Percentiles rank a stretch among this genome's conserved stretches.
Conservation (phyloP, 1,140 invertebrate species). For the Stegodyphus dumicola region DNA sequence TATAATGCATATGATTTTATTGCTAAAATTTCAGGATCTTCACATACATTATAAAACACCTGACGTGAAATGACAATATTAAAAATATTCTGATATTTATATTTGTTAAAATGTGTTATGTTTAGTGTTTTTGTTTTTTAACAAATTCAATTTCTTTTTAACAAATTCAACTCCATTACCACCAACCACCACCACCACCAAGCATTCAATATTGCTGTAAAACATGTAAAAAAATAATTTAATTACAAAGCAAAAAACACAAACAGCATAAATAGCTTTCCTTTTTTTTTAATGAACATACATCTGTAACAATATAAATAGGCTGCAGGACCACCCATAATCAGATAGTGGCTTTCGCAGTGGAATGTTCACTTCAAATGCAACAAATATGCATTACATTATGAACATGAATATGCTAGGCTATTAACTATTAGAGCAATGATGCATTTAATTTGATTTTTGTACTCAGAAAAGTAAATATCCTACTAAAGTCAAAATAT, state of each 20-base stretch:
- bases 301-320: constrained; percentile 55
- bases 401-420: constrained; percentile 9
- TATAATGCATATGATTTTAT: too few relatives aligned
- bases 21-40: too few relatives aligned
- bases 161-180: too few relatives aligned
- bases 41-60: too few relatives aligned
- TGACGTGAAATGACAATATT: too few relatives aligned
- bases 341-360: constrained; percentile 29
- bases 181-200: too few relatives aligned
- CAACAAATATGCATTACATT: constrained; percentile 32
- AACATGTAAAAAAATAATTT: too few relatives aligned
- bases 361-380: constrained; percentile 40
- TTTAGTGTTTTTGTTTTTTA: too few relatives aligned
- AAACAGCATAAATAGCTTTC: background rate
- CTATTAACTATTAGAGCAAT: constrained; percentile 22
- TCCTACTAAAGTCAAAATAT: constrained; percentile 5
- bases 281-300: constrained; percentile 51
- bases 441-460: constrained; percentile 29
- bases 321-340: constrained; percentile 34
- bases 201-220: too few relatives aligned
- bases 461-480: constrained; percentile 38
- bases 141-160: too few relatives aligned
- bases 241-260: background rate
- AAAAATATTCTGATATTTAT: too few relatives aligned
- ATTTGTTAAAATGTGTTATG: too few relatives aligned